phyloP scores from a whole-genome alignment of 2,113 vertebrate species.

The Gallinago paraguaiae region DNA sequence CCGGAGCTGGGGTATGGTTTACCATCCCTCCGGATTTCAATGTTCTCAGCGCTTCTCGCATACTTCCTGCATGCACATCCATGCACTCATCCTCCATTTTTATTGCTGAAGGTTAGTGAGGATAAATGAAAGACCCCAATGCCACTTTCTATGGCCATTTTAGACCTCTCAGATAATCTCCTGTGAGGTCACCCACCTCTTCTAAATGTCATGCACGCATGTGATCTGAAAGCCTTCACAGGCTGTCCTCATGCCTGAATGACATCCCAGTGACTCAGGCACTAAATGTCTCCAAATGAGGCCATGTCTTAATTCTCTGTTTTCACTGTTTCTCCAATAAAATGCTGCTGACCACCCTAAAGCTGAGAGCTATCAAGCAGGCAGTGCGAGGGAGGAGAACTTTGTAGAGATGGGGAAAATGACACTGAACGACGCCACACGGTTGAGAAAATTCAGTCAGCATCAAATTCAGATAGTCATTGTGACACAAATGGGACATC shows the following conservation, averaged over 20 bases:
- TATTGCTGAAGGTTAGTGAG: slow-evolving; percentile 70
- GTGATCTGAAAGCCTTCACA: slow-evolving; percentile 71
- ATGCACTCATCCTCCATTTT: slow-evolving; percentile 69
- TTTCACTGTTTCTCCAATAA: slow-evolving; percentile 17
- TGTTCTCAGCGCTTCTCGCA: background rate
- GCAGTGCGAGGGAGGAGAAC: accelerated
- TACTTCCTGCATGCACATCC: slow-evolving; percentile 45
- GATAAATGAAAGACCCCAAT: slow-evolving; percentile 47
- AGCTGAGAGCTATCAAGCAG: background rate
- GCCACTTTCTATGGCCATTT: slow-evolving; percentile 34
- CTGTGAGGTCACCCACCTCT: slow-evolving; percentile 65
- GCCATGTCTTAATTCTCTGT: slow-evolving; percentile 39
- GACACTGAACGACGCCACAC: accelerated
- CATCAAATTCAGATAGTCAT: background rate
- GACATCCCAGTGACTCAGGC: slow-evolving; percentile 74
- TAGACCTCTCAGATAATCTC: slow-evolving; percentile 71
- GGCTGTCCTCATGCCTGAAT: slow-evolving; percentile 53
- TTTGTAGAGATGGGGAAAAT: background rate
- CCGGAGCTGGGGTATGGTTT: background rate
- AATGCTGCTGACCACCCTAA: background rate
- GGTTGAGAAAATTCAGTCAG: background rate
- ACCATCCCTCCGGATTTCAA: background rate
- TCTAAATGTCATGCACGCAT: slow-evolving; percentile 81
- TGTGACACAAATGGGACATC: background rate
- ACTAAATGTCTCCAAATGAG: background rate